Conservation (phyloP, 2,797 vertebrate genomes). For the Anisognathus igniventris region DNA sequence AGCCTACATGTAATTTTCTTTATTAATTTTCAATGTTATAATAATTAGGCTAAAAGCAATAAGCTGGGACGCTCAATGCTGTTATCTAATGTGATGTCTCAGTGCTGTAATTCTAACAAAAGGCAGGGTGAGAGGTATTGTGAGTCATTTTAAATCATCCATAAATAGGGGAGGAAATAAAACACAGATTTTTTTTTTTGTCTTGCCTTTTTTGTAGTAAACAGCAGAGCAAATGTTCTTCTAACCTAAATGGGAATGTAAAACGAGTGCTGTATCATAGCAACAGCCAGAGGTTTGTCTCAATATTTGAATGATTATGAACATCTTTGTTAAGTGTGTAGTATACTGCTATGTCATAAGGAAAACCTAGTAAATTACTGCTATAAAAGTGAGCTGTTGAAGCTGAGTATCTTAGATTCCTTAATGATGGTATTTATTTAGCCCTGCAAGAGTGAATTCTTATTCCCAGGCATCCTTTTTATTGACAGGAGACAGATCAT, state of each 20-base stretch:
- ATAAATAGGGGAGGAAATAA: not conserved
- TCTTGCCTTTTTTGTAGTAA: conserved; percentile 10
- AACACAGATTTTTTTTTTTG: not conserved
- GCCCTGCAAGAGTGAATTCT: not conserved
- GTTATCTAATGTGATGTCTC: not conserved
- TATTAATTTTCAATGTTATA: not conserved
- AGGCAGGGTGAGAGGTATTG: not conserved
- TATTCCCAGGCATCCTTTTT: not conserved
- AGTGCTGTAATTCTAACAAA: not conserved
- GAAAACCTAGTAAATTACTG: conserved; percentile 21
- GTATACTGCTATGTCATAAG: not conserved
- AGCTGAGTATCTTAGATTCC: not conserved
- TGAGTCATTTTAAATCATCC: not conserved
- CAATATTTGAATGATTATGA: conserved; percentile 28
- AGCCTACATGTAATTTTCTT: not conserved
- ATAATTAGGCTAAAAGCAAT: not conserved
- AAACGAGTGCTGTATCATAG: conserved; percentile 31
- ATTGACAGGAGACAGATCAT: not conserved
- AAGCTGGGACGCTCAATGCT: not conserved
- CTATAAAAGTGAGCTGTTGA: not conserved
- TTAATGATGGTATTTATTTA: not conserved
- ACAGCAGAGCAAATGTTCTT: conserved; percentile 11
- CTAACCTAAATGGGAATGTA: conserved; percentile 24
- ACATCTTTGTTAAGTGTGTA: not conserved
- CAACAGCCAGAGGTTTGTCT: conserved; percentile 38